Conservation (phyloP, 2,113 vertebrate genomes). For the Ctenomys sociabilis region DNA sequence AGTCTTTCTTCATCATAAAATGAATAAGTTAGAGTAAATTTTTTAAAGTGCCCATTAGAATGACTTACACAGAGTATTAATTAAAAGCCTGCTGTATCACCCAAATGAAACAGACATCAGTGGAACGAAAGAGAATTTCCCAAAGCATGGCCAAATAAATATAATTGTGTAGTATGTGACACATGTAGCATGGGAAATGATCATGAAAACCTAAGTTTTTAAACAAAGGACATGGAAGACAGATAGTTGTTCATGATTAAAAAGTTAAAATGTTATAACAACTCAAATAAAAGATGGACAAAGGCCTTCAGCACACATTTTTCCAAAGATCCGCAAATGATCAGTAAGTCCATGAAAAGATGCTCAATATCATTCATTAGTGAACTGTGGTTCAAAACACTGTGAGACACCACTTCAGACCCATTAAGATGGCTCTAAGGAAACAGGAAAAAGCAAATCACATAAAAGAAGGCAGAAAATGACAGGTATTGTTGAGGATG, state of each 20-base stretch:
- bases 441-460: not conserved
- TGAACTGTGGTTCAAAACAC: not conserved
- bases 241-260: not conserved
- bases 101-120: slow-evolving; percentile 7
- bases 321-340: not conserved
- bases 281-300: not conserved
- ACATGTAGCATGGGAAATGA: not conserved
- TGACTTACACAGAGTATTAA: slow-evolving; percentile 43
- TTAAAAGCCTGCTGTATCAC: not conserved
- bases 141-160: slow-evolving; percentile 18
- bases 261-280: not conserved
- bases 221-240: not conserved
- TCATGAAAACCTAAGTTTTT: not conserved
- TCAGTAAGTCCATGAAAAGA: not conserved
- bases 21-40: not conserved
- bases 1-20: slow-evolving; percentile 36
- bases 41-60: not conserved
- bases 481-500: not conserved
- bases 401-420: not conserved
- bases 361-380: not conserved
- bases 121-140: not conserved
- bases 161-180: not conserved
- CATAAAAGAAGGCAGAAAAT: not conserved
- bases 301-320: not conserved
- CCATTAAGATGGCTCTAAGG: not conserved